Evolutionary conservation across 2,797 vertebrate genomes (phyloP).

Genomic region (Mus spretus): DNA sequence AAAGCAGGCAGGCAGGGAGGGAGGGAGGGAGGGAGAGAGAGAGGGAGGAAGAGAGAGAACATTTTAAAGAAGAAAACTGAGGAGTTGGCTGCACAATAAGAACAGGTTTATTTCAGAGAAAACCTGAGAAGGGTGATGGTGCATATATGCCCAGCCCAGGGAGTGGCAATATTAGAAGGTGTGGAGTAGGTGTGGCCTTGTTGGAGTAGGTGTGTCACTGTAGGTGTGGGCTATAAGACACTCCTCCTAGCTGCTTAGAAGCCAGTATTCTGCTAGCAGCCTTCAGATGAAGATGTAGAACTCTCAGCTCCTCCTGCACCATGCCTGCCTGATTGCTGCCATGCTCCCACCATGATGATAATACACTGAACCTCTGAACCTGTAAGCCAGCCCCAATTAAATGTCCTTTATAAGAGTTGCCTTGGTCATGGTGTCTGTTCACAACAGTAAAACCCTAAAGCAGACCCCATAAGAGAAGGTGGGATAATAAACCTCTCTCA

Average conservation of each 20-base stretch:
- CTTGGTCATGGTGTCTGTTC: background rate
- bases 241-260: background rate
- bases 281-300: background rate
- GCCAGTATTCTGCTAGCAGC: background rate
- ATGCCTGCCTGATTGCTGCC: background rate
- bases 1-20: no score
- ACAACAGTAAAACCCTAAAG: background rate
- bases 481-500: background rate
- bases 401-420: background rate
- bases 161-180: background rate
- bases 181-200: background rate
- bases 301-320: background rate
- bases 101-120: background rate
- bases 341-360: background rate
- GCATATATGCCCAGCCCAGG: background rate
- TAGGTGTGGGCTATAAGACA: no score
- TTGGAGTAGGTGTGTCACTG: no score
- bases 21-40: background rate
- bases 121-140: background rate
- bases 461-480: background rate
- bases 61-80: background rate
- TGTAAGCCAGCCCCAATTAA: background rate
- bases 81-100: background rate
- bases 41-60: accelerated
- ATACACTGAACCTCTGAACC: background rate